A percentile compares a stretch with the other conserved stretches of the same genome.
Evolutionary conservation across 2,797 vertebrate genomes (phyloP).

Genomic region (Lacerta bilineata): DNA sequence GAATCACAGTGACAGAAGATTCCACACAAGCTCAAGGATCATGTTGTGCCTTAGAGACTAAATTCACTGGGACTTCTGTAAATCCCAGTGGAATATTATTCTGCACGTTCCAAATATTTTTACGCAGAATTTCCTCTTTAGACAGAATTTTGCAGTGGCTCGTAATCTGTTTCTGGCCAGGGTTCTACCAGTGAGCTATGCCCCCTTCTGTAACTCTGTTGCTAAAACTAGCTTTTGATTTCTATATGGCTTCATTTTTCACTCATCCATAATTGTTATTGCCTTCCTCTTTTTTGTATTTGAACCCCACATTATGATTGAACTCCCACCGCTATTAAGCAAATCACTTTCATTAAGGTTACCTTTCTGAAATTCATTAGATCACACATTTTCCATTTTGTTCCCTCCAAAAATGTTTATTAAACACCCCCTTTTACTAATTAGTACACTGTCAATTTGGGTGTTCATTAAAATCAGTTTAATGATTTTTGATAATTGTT

Average conservation of each 20-base stretch:
- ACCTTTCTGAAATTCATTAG: constrained; percentile 50
- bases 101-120: background rate
- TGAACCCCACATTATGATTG: constrained; percentile 49
- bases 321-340: constrained; percentile 50
- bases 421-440: constrained; percentile 62
- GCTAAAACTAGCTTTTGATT: background rate
- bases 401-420: constrained; percentile 53
- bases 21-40: background rate
- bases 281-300: constrained; percentile 54
- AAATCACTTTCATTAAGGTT: constrained; percentile 41
- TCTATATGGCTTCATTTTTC: constrained; percentile 43
- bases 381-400: constrained; percentile 47
- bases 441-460: constrained; percentile 62
- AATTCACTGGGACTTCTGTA: background rate
- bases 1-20: background rate
- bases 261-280: constrained; percentile 55
- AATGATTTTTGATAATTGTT: constrained; percentile 55
- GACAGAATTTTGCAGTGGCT: background rate
- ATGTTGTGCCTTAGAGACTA: background rate
- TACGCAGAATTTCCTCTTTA: background rate
- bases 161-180: background rate
- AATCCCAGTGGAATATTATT: background rate
- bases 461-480: constrained; percentile 62
- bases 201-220: background rate
- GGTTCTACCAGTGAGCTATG: background rate